These are phyloP conservation scores for Drosophila fungiperda DNA, from an alignment of 2,888 invertebrate species.

Conservation along the genomic window DNA sequence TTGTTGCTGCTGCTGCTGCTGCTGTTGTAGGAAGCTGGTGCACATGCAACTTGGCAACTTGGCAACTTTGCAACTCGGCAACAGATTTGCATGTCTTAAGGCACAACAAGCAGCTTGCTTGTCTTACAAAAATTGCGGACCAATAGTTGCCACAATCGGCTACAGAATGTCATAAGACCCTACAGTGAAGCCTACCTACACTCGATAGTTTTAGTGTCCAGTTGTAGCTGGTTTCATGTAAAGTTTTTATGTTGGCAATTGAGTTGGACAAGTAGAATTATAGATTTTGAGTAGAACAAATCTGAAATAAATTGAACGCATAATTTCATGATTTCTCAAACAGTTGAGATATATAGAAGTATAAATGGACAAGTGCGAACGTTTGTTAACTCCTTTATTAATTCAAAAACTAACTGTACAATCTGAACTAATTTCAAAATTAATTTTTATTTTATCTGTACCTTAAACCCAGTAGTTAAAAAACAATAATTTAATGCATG, in stretches of 20 bases:
- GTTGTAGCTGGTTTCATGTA: neutral
- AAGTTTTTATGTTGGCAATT: neutral
- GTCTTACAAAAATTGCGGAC: constrained; percentile 44
- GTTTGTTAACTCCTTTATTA: neutral
- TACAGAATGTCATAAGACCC: constrained; percentile 27
- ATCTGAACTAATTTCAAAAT: neutral
- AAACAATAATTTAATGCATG: neutral
- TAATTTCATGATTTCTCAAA: neutral
- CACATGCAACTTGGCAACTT: constrained; percentile 64
- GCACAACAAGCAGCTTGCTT: constrained; percentile 52
- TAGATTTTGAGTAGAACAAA: neutral
- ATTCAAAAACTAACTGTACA: neutral
- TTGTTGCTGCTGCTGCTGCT: constrained; percentile 32
- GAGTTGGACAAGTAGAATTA: neutral
- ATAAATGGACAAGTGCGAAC: neutral
- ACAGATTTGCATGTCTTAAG: constrained; percentile 60
- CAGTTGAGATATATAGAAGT: neutral
- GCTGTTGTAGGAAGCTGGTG: constrained; percentile 72
- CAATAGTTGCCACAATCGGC: constrained; percentile 23
- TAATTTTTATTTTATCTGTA: neutral
- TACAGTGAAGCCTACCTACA: constrained; percentile 18
- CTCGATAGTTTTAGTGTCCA: constrained; percentile 11
- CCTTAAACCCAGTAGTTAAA: neutral
- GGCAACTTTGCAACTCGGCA: constrained; percentile 43
- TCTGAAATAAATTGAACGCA: neutral